Percentiles rank a stretch among this genome's conserved stretches.
Conservation (phyloP, 2,888 invertebrate genomes). For the Eupithecia tripunctaria region DNA sequence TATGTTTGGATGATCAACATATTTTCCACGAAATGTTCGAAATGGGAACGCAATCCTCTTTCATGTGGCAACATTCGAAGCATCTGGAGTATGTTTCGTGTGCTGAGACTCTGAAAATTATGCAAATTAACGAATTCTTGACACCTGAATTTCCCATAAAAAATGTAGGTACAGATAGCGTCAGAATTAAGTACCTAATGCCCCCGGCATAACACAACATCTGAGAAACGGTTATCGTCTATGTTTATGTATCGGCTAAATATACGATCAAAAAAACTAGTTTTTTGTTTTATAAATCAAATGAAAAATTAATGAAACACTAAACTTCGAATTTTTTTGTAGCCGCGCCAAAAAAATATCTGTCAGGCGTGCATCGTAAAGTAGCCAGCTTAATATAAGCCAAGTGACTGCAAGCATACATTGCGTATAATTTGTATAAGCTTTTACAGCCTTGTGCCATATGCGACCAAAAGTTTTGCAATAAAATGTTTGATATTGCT, state of each 20-base stretch:
- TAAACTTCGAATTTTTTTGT: slow-evolving; percentile 27
- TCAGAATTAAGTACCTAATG: too few species aligned
- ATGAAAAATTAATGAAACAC: neutral
- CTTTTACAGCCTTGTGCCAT: slow-evolving; percentile 41
- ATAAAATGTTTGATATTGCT: slow-evolving; percentile 45
- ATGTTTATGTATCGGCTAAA: neutral
- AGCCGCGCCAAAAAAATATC: slow-evolving; percentile 41
- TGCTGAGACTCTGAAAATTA: slow-evolving; percentile 63
- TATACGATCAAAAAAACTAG: neutral
- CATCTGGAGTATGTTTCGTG: slow-evolving; percentile 71
- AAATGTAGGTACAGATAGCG: neutral
- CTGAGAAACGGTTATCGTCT: neutral
- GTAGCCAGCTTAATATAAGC: slow-evolving; percentile 42
- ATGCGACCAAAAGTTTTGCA: slow-evolving; percentile 47
- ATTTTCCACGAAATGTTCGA: slow-evolving; percentile 54
- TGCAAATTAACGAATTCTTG: slow-evolving; percentile 51
- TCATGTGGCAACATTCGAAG: slow-evolving; percentile 67
- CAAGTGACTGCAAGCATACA: slow-evolving; percentile 43
- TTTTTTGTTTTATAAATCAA: neutral
- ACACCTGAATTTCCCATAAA: neutral
- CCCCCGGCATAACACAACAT: too few species aligned
- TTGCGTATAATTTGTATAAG: slow-evolving; percentile 46
- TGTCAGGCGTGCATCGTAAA: slow-evolving; percentile 41
- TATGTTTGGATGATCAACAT: slow-evolving; percentile 24
- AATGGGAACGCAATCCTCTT: slow-evolving; percentile 54